phyloP scores from a whole-genome alignment of 92 coral and sea anemone species.

The Zoanthus sansibaricus region DNA sequence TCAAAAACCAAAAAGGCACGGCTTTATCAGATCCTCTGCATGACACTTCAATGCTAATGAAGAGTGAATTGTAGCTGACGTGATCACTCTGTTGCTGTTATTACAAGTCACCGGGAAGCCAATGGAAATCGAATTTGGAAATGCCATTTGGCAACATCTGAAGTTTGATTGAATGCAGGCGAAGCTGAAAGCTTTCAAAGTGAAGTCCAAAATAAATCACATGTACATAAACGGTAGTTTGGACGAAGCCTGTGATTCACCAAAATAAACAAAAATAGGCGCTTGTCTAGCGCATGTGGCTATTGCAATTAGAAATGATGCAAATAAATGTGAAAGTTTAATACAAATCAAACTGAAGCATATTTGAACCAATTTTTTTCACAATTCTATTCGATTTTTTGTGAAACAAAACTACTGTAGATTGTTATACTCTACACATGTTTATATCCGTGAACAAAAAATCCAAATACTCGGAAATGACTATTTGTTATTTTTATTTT shows the following conservation, averaged over 20 bases:
- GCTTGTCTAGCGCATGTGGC: no score
- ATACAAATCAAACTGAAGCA: no score
- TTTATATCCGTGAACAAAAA: no score
- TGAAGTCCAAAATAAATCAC: conserved; percentile 13
- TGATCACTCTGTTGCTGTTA: conserved; percentile 7
- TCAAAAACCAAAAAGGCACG: conserved; percentile 10
- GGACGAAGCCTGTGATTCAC: conserved; percentile 6
- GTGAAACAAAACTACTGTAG: no score
- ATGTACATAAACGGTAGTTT: conserved; percentile 10
- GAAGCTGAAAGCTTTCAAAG: conserved; percentile 2
- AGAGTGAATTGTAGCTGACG: background rate
- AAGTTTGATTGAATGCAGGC: conserved; percentile 13
- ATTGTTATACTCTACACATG: no score
- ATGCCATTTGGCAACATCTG: conserved; percentile 16
- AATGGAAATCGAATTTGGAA: conserved; percentile 11
- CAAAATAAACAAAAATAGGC: conserved; percentile 2
- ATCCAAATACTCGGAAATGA: no score
- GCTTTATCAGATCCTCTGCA: conserved; percentile 17
- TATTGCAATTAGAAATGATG: no score
- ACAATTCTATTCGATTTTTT: background rate
- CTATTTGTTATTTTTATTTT: no score
- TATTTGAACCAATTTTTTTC: no score
- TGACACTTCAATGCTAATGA: conserved; percentile 15
- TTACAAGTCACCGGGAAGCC: conserved; percentile 11
- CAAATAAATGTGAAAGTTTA: no score